Evolutionary conservation across 2,888 invertebrate species (phyloP), one percentile per base, ranked within the genome.

Genomic region (Hololepta plana): DNA sequence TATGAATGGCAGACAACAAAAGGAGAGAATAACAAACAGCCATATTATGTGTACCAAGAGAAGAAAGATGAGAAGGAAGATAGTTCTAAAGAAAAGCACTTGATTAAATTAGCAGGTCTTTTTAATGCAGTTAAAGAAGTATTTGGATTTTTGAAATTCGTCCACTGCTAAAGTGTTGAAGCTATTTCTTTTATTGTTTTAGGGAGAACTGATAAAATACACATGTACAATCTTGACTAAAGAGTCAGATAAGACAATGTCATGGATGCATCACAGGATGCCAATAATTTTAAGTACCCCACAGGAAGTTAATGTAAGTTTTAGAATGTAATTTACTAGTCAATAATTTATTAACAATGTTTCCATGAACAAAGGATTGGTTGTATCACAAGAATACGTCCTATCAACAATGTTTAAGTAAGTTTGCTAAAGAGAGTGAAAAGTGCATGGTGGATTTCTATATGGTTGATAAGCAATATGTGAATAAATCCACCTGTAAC

Each of bases 1-100:
- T 80, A 79, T 45, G 80, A 81, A 51, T 81, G 80, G 81, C 69
- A 76, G 46, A 71, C 73, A 4, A 68, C 64, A n/a, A 45, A 55
- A 29, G 57, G 53, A 43, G 58, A 60, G 31, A 51, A 56, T 3
- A 56, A 52, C 9, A 82, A 79, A 44, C 73, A 76, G 42, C 81
- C 80, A 0, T 77, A 75, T 47, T 74, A 72, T 36, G 64, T 85
- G 29, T 72, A 76, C 51, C 55, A 58, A 36, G 46, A 44, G 15
- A 32, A 33, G 31, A 34, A 11, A n/a, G 65, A 58, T 47, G 49
- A 49, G 38, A 56, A 65, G 34, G 47, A 54, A 2, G 47, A 51
- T 29, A 68, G 67, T n/a, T 70, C 69, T 68, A 51, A 46, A 36
- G 70, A 71, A 22, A 56, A 72, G 1, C 59, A 62, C 23, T 54